Evolutionary conservation across 35 echinoderm and acorn worm genomes (phyloP).

Genomic region (Stichopus chloronotus): DNA sequence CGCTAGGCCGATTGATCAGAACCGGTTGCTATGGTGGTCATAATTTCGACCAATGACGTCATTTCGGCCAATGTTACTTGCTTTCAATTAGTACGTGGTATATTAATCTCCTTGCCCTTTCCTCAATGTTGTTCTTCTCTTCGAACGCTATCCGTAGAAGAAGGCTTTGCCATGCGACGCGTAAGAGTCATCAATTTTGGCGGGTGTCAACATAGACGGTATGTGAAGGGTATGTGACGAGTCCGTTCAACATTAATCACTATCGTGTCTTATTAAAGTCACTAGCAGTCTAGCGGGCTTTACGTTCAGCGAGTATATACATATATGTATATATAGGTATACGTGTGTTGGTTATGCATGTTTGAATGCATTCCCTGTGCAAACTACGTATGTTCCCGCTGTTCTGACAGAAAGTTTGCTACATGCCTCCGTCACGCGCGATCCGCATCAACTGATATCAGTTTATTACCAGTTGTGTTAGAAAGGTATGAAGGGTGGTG

Average conservation of each 20-base stretch:
- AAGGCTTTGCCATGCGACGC: not conserved
- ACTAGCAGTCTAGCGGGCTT: not conserved
- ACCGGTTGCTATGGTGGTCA: constrained; percentile 7
- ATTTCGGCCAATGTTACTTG: constrained; percentile 11
- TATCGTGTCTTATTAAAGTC: not conserved
- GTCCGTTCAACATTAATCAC: not conserved
- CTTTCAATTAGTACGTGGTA: not conserved
- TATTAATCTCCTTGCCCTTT: constrained; percentile 20
- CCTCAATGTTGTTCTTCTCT: not conserved
- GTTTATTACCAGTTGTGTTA: too few relatives aligned
- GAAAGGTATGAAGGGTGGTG: too few relatives aligned
- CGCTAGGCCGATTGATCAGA: not conserved
- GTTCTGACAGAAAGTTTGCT: not conserved
- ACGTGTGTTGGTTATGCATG: not conserved
- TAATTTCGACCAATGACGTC: not conserved
- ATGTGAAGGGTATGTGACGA: constrained; percentile 9
- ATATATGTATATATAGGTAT: not conserved
- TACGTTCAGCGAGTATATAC: not conserved
- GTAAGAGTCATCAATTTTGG: not conserved
- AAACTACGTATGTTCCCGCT: not conserved
- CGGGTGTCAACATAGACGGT: not conserved
- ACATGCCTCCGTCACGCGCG: too few relatives aligned
- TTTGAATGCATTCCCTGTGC: not conserved
- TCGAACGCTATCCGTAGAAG: not conserved
- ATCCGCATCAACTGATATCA: too few relatives aligned